Percentiles rank a stretch among this genome's conserved stretches.
Conservation (phyloP, 2,797 vertebrate genomes). For the Luscinia megarhynchos region DNA sequence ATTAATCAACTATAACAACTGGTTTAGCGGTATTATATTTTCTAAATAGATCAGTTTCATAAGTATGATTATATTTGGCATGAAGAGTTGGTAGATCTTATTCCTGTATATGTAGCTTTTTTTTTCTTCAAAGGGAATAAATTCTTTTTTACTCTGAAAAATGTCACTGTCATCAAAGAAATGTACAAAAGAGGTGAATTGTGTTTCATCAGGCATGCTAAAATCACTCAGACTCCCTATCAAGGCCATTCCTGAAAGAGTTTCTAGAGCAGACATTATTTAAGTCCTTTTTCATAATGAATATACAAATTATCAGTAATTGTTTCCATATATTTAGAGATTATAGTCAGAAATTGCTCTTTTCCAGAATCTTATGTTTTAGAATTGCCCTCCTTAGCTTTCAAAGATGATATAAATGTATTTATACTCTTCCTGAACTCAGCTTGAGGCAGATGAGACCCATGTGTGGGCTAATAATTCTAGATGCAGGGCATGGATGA, state of each 20-base stretch:
- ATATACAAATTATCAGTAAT: background rate
- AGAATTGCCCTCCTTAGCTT: background rate
- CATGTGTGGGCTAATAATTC: background rate
- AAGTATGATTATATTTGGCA: conserved; percentile 47
- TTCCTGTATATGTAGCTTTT: background rate
- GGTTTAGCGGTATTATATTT: conserved; percentile 34
- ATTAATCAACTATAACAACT: conserved; percentile 57
- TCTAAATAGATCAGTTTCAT: conserved; percentile 40
- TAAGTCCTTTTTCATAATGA: background rate
- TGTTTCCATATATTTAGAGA: background rate
- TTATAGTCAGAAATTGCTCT: background rate
- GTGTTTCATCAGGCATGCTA: background rate
- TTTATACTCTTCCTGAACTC: conserved; percentile 19
- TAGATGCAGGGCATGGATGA: background rate
- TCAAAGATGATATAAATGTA: conserved; percentile 23
- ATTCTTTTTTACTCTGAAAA: background rate
- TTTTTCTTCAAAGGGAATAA: background rate
- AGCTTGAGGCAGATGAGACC: conserved; percentile 19
- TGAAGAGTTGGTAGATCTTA: background rate
- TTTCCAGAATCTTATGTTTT: background rate
- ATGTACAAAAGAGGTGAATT: background rate
- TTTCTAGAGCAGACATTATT: background rate
- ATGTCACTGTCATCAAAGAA: background rate
- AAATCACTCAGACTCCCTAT: background rate
- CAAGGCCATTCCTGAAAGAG: background rate